Evolutionary conservation across 2,888 invertebrate genomes (phyloP), one percentile per base, ranked within the genome.

Genomic region (Synergus itoensis): DNA sequence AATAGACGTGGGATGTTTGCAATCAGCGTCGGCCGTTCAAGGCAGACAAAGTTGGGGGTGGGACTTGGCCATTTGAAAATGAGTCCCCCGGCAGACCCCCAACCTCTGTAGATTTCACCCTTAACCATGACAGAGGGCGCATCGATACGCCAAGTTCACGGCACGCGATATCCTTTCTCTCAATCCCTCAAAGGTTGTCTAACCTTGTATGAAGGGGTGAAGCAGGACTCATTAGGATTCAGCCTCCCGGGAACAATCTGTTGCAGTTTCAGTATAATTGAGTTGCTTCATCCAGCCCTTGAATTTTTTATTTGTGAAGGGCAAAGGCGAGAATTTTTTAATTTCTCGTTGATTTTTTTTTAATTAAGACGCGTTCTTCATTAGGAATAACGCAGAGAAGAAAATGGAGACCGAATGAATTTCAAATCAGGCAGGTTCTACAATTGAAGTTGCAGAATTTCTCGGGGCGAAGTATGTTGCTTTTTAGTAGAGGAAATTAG

Each of bases 1-100:
- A 92, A 92, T 90, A 90, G 90, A 90, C 85, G 89, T 86, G 90
- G 89, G 87, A 89, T 88, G 89, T 88, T 90, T 88, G 90, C 90
- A 91, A 91, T 91, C 91, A 90, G 90, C 84, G 88, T 84, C 85
- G 85, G 86, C 85, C 82, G 83, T 84, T 81, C 45, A 73, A 73
- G 73, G 73, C 45, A 45, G 63, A 21, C 67, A 18, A 78, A 81
- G 76, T 80, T 80, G 62, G 76, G 65, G 75, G 79, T 75, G 45
- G 53, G 77, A 48, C 76, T 53, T 76, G 80, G 76, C 77, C 79
- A 82, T 80, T 83, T 82, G 64, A 78, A 80, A 81, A 80, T 82
- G 79, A 84, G 80, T 81, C 81, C 81, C 80, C 53, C 18, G 62
- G 14, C 48, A 45, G 76, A 53, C 53, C 73, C 7, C 28, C 28